phyloP scores from a whole-genome alignment of 2,113 vertebrate species.

The Lipophrys pholis region DNA sequence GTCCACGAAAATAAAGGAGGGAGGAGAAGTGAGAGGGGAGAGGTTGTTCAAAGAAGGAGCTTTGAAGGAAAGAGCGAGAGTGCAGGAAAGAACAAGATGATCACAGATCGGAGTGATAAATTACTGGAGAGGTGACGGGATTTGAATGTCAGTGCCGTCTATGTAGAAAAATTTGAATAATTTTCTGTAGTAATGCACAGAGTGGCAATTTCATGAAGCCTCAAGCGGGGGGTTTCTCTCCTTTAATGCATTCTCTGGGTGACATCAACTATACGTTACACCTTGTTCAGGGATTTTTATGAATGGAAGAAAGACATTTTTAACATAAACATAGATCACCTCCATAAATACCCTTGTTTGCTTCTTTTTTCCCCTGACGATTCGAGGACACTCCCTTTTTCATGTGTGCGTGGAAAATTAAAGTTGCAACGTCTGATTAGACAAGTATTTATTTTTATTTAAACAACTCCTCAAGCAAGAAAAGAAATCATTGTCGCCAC shows the following conservation, averaged over 20 bases:
- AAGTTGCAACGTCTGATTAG: too few species aligned
- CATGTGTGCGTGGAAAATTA: too few species aligned
- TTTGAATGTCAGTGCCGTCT: neutral
- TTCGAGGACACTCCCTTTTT: too few species aligned
- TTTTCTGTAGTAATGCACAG: neutral
- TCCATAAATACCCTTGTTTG: too few species aligned
- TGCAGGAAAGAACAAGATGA: neutral
- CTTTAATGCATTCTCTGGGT: neutral
- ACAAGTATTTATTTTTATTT: too few species aligned
- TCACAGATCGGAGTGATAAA: neutral
- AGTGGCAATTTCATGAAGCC: slow-evolving; percentile 4
- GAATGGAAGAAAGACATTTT: too few species aligned
- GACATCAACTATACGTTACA: too few species aligned
- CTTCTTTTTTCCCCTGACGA: too few species aligned
- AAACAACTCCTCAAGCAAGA: too few species aligned
- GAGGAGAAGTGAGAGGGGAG: slow-evolving; percentile 28
- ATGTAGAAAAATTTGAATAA: slow-evolving; percentile 1
- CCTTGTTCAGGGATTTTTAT: too few species aligned
- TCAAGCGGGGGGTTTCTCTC: slow-evolving; percentile 7
- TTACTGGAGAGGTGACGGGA: neutral
- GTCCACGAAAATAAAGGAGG: slow-evolving; percentile 47
- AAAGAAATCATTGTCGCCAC: too few species aligned
- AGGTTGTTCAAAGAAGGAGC: slow-evolving; percentile 6
- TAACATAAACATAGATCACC: too few species aligned
- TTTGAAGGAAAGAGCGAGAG: neutral